Conservation (phyloP, 2,113 vertebrate species). For the Melanocharis versteri region DNA sequence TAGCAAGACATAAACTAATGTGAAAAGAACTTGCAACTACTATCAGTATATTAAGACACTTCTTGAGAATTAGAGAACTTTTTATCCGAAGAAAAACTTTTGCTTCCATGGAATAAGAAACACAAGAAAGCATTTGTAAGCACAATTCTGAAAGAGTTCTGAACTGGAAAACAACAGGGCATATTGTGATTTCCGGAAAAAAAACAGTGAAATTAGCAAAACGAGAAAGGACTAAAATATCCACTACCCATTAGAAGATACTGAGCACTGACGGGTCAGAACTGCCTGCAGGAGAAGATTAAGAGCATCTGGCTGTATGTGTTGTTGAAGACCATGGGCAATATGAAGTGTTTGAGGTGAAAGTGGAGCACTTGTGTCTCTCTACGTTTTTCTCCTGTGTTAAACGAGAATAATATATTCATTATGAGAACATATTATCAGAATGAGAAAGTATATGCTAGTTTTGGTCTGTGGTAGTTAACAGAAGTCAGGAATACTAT, state of each 20-base stretch:
- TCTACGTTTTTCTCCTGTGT: not conserved
- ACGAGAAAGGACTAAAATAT: not conserved
- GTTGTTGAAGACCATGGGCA: not conserved
- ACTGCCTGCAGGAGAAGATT: not conserved
- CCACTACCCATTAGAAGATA: not conserved
- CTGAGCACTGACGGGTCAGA: not conserved
- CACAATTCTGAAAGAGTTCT: not conserved
- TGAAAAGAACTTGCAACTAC: not conserved
- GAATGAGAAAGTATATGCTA: not conserved
- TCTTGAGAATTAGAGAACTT: not conserved
- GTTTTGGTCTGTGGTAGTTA: not conserved
- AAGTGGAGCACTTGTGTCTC: not conserved
- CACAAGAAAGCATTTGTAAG: not conserved
- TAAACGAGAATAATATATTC: not conserved
- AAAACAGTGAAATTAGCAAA: not conserved
- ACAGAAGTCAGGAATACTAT: not conserved
- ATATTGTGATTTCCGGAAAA: not conserved
- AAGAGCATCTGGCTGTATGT: not conserved
- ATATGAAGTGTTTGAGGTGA: not conserved
- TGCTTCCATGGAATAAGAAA: not conserved
- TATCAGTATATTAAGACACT: not conserved
- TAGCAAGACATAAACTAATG: not conserved
- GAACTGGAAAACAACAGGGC: not conserved
- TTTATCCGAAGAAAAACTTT: not conserved
- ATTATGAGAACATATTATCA: not conserved